Evolutionary conservation across 2,888 invertebrate genomes (phyloP).

Genomic region (Eueremaeus valkanovi): DNA sequence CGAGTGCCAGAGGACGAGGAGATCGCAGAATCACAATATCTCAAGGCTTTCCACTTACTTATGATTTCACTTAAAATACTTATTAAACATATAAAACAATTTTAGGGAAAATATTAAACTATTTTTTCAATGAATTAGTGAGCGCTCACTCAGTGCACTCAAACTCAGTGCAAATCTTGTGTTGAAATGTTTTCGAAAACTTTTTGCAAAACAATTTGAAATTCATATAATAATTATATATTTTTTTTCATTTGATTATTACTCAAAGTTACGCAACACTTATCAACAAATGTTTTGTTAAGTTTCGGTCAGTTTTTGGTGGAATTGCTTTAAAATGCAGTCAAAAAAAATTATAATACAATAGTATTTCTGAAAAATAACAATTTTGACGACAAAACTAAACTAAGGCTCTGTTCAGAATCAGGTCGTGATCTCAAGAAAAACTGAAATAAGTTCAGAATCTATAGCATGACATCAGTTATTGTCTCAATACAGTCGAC

Average conservation of each 20-base stretch:
- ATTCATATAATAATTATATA: not conserved
- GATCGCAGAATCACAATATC: not conserved
- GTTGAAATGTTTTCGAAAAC: slow-evolving; percentile 16
- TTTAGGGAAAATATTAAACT: not conserved
- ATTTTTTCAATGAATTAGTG: not conserved
- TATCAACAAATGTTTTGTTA: not conserved
- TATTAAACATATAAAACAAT: too few species aligned
- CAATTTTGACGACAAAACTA: not conserved
- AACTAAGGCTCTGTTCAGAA: not conserved
- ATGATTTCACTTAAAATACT: too few species aligned
- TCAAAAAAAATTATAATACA: not conserved
- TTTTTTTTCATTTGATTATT: too few species aligned
- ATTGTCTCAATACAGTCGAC: slow-evolving; percentile 8
- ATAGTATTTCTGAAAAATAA: not conserved
- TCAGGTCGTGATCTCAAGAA: slow-evolving; percentile 10
- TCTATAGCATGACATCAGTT: slow-evolving; percentile 12
- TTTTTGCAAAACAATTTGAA: not conserved
- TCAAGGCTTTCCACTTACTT: too few species aligned
- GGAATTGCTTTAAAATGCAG: not conserved
- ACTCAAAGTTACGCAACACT: not conserved
- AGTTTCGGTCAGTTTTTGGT: not conserved
- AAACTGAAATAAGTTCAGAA: not conserved
- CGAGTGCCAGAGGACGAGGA: not conserved
- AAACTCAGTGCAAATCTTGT: not conserved
- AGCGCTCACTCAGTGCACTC: not conserved